These are phyloP conservation scores for Boulengeromyrus knoepffleri DNA, from an alignment of 2,113 vertebrate species.

Conservation along the genomic window DNA sequence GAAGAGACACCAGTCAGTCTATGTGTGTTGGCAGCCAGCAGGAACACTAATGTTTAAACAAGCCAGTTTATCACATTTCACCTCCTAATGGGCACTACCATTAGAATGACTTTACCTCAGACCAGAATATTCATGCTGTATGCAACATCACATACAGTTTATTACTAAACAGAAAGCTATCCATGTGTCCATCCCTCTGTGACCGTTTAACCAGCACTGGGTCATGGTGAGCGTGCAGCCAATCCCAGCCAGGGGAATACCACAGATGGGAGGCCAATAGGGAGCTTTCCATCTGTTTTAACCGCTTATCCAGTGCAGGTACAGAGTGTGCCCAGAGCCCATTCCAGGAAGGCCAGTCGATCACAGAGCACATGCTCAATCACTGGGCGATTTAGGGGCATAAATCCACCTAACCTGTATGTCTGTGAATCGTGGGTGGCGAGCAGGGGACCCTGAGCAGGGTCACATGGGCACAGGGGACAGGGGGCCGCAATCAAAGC, in stretches of 20 bases:
- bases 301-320: background rate
- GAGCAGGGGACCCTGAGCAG: too few relatives aligned
- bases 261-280: background rate
- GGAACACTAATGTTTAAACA: background rate
- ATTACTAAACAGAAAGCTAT: background rate
- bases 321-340: background rate
- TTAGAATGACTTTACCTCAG: background rate
- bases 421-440: background rate
- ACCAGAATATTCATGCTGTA: background rate
- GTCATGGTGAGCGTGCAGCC: background rate
- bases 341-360: background rate
- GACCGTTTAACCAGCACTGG: background rate
- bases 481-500: background rate
- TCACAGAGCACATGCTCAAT: background rate
- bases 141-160: background rate
- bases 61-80: background rate
- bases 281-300: background rate
- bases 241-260: background rate
- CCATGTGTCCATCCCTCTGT: background rate
- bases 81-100: background rate
- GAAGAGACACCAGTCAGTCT: background rate
- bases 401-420: background rate
- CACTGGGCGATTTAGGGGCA: background rate
- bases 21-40: background rate
- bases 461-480: too few relatives aligned